Base-by-base conservation (phyloP, 2,113 vertebrate species). In the Hippopotamus amphibius region DNA sequence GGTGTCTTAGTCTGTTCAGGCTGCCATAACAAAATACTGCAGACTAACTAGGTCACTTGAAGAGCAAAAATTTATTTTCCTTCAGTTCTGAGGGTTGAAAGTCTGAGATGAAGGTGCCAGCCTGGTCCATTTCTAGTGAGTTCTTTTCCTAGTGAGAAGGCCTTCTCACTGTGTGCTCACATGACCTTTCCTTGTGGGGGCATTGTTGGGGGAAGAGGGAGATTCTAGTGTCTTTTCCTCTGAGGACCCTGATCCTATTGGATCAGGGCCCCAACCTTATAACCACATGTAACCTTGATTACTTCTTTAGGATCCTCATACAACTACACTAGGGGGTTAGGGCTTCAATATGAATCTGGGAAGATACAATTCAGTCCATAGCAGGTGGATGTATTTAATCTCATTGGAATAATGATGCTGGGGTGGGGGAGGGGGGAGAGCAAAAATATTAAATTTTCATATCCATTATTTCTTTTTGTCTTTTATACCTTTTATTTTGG, bases 381-480 rank as follows among this genome's bases (percentile, higher is more conserved):
- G 21, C 8, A 72, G 26, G 14, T 82, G 8, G 22, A n/a, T 90
- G 15, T 72, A 76, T 93, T 92, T 91, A 85, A 96, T 92, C 15
- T 53, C 8, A 48, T 76, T 92, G 53, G 12, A 86, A 89, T 94
- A 87, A 72, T 79, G 19, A 79, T 55, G 19, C 48, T 1, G 7
- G 55, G 55, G 55, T 2, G 2, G 33, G 14, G 19, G 26, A 26
- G 26, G 24, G 37, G 77, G 43, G 7, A 14, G 46, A 53, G 19
- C 8, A 22, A 24, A 48, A 94, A 57, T 16, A 30, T 61, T 91
- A 82, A 77, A 63, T 95, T 96, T 96, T 95, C n/a, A 33, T 65
- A n/a, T 43, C 46, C 22, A 28, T 59, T 26, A 5, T 92, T 80
- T 92, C 9, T 69, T 59, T 61, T 17, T 84, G 6, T 57, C 12